Base-by-base conservation (phyloP, 2,888 invertebrate genomes). In the Eustalomyia histrio region DNA sequence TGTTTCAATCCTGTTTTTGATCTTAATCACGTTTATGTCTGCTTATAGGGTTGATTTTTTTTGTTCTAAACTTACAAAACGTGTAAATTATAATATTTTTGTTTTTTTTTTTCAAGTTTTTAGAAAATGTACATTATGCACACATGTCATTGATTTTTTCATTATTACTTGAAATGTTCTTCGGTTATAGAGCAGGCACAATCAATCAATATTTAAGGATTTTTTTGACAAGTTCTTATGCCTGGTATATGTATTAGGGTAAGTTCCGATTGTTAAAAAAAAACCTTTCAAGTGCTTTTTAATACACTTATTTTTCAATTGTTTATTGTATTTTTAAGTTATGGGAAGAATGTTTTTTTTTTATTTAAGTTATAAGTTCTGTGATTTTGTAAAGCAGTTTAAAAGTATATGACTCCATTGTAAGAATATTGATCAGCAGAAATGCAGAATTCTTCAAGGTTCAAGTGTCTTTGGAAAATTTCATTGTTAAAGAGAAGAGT, bases 261-360 rank as follows among this genome's bases (percentile, higher is more conserved):
- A 55, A 53, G 3, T 60, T 53, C 52, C 12, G 6, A 12, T 29
- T 17, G 43, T 76, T 63, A 14, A 6, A 18, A 58, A 53, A 72
- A 78, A 78, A 39, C 67, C 78, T 67, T 78, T 78, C 53, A 78
- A 72, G 65, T 78, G 72, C 72, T 29, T 43, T 57, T 57, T 9
- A n/a, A 57, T 16, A 53, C 21, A 47, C 29, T 6, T 29, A 29
- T 7, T 47, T 47, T n/a, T n/a, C 43, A 47, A n/a, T 47, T 14
- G 43, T 14, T 14, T 47, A n/a, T 47, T 14, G n/a, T 47, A n/a
- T n/a, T n/a, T 47, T 47, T n/a, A n/a, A n/a, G n/a, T n/a, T 47
- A 3, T 47, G 14, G 43, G 39, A 39, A 47, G 2, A n/a, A 14
- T 47, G 4, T 47, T 47, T 47, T 47, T 43, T 39, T 7, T 47